Base-by-base conservation (phyloP, 2,888 invertebrate species). In the Myopa testacea region DNA sequence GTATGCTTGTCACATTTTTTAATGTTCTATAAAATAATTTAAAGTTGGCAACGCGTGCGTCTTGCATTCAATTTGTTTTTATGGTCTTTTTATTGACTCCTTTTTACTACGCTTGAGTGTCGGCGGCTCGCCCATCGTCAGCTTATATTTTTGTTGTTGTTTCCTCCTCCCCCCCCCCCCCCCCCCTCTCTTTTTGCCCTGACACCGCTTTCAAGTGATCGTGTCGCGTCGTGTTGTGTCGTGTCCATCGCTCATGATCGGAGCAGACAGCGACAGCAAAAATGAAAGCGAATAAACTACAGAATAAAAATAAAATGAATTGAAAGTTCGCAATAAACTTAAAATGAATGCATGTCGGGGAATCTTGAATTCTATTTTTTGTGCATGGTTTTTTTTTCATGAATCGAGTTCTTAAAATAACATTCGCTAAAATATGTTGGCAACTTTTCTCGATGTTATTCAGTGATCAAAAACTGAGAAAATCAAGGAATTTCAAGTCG, bases 1-100 rank as follows among this genome's bases (percentile, higher is more conserved):
- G 70, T 55, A 55, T 55, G 55, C 70, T 55, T 70, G 34, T 70
- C 55, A 70, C 37, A 70, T 37, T 52, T 34, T 55, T 14, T 52
- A 34, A 70, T 70, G 52, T 70, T 55, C 55, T 70, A 55, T 34
- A 55, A 55, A 55, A 55, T 26, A 55, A 69, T 70, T 55, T 37
- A 55, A 55, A 55, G 55, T 37, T 70, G 70, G 70, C 70, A 70
- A 70, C 70, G 55, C 55, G 70, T 70, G 70, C 70, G 70, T 19
- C 65, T 65, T 38, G 65, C 38, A 65, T 55, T 55, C 55, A 5
- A 65, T 65, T 37, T 65, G 4, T 34, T 34, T 8, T 65, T 14
- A 34, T 14, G 19, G 5, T 4, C 5, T 26, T 65, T 65, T 65
- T 65, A 65, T 65, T 65, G 65, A 1, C 37, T 37, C 14, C 34